Base-by-base conservation (phyloP, 2,888 invertebrate genomes). In the Lobophora halterata region DNA sequence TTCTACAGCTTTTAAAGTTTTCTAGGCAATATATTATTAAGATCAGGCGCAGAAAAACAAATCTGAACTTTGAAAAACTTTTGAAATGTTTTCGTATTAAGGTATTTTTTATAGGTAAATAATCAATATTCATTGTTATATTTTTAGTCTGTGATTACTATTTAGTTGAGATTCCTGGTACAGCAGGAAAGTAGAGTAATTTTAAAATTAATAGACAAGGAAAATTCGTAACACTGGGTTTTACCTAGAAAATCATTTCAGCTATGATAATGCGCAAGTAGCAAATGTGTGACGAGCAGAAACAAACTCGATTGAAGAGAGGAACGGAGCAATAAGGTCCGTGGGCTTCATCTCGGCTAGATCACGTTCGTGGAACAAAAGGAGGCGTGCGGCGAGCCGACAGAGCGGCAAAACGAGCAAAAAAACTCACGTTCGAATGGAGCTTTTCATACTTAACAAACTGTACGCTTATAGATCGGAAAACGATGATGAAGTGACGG, bases 321-420 rank as follows among this genome's bases (percentile, higher is more conserved):
- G 67, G 63, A 75, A 65, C 66, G 61, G 58, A 76, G 78, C 69
- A 79, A 77, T 80, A 79, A 73, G 68, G 74, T 75, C 69, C 67
- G 66, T 71, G 71, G 70, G 75, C 71, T 79, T 78, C 79, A 79
- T 79, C 79, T 77, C 75, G 75, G 69, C 64, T 73, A 80, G 85
- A 83, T 85, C 85, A 85, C 81, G 85, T 81, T 76, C 78, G 65
- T 64, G 62, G 73, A 82, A 83, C 81, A 86, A 87, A 82, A 80
- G 79, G 65, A 77, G n/a, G 63, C 56, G 72, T 68, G 68, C 70
- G 57, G 65, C 71, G 75, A 71, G 68, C 70, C 70, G 73, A 63
- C 71, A 62, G 58, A 54, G n/a, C n/a, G 58, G 65, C 58, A 71
- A 74, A 78, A 73, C 58, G 71, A 72, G 56, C 59, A 66, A 79